phyloP scores from a whole-genome alignment of 2,113 vertebrate species.

The Cepphus grylle region DNA sequence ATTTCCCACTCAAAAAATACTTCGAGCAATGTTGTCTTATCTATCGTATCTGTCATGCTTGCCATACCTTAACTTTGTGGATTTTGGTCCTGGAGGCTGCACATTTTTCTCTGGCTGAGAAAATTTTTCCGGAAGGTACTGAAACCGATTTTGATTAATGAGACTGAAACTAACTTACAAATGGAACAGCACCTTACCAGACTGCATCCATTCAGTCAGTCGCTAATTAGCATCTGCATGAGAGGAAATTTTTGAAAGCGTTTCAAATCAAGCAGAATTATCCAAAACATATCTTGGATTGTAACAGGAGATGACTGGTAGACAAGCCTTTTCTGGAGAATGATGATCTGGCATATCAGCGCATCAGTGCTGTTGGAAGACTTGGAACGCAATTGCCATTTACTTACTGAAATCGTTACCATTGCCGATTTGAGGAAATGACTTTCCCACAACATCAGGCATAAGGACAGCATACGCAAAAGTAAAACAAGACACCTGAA shows the following conservation, averaged over 20 bases:
- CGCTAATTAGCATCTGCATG: background rate
- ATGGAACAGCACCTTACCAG: background rate
- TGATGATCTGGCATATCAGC: background rate
- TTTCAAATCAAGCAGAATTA: constrained; percentile 21
- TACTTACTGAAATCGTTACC: background rate
- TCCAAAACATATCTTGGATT: background rate
- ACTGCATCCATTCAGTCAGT: background rate
- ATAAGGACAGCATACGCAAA: background rate
- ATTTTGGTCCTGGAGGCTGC: background rate
- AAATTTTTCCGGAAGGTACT: background rate
- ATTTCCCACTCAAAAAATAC: background rate
- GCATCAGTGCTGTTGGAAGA: background rate
- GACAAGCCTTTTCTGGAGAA: constrained; percentile 9
- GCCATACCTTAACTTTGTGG: background rate
- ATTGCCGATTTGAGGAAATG: background rate
- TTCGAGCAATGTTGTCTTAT: background rate
- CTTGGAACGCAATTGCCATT: constrained; percentile 17
- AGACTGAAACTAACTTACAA: constrained; percentile 22
- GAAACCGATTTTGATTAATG: background rate
- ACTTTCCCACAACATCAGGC: background rate
- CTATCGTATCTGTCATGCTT: background rate
- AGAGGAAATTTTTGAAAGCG: background rate
- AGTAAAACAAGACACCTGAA: constrained; percentile 38
- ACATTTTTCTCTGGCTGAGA: background rate
- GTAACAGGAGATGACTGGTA: background rate